Evolutionary conservation across 1,140 invertebrate species (phyloP).

Genomic region (Caerostris extrusa): DNA sequence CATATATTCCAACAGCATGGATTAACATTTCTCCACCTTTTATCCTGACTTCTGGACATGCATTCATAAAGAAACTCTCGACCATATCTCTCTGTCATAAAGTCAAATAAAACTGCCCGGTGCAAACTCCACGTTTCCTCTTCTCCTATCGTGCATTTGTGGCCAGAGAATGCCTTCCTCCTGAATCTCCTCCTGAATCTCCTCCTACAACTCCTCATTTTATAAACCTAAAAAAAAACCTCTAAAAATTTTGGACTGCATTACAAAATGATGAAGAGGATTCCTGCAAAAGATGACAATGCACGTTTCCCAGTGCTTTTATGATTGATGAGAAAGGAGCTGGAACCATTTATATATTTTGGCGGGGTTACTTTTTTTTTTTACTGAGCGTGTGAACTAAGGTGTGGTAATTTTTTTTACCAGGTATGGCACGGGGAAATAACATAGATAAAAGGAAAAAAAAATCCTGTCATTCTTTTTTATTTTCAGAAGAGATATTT

Average conservation of each 20-base stretch:
- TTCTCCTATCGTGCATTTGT: background rate
- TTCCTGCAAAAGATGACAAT: background rate
- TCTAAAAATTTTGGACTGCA: constrained; percentile 23
- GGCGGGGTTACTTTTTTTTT: background rate
- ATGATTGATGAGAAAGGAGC: constrained; percentile 39
- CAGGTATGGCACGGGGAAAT: constrained; percentile 34
- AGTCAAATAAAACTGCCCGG: constrained; percentile 18
- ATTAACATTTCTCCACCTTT: too few relatives aligned
- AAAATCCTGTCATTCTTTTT: background rate
- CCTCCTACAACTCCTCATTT: constrained; percentile 2
- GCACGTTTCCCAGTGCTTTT: constrained; percentile 36
- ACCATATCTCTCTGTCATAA: too few relatives aligned
- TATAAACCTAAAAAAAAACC: background rate
- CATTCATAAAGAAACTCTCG: too few relatives aligned
- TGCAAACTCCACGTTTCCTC: background rate
- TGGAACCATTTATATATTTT: constrained; percentile 59
- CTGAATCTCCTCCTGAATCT: background rate
- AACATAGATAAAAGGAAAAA: constrained; percentile 3
- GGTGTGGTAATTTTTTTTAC: constrained; percentile 47
- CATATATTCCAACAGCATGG: too few relatives aligned
- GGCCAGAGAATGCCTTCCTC: background rate
- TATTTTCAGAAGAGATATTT: background rate
- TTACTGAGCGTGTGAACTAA: background rate
- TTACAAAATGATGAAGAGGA: constrained; percentile 56
- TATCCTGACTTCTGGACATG: too few relatives aligned